These are phyloP conservation scores for Antechinus flavipes DNA, from an alignment of 2,113 vertebrate genomes.

Conservation along the genomic window DNA sequence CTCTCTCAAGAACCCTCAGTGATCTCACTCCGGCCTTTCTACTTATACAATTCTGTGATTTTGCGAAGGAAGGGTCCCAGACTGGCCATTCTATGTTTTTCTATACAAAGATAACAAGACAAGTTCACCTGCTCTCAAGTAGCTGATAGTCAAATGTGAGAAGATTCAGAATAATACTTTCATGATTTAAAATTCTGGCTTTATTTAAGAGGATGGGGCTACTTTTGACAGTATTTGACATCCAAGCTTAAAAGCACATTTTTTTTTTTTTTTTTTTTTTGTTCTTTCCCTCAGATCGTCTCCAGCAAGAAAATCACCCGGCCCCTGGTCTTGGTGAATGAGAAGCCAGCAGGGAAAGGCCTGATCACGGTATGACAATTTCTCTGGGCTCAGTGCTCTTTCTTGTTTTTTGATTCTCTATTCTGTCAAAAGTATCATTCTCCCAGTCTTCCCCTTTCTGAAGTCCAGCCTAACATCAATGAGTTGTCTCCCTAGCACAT, in stretches of 20 bases:
- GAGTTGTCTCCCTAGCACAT: conserved; percentile 61
- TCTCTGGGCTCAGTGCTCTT: neutral
- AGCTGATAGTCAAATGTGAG: neutral
- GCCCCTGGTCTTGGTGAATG: conserved; percentile 92
- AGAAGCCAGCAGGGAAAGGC: conserved; percentile 97
- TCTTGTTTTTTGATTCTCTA: neutral
- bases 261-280: neutral
- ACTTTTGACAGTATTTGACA: neutral
- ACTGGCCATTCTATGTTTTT: neutral
- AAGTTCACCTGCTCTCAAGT: neutral
- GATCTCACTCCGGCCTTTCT: neutral
- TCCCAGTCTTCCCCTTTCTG: conserved; percentile 35
- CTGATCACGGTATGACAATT: conserved; percentile 89
- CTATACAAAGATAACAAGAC: neutral
- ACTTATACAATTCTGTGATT: neutral
- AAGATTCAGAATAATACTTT: neutral
- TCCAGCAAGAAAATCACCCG: conserved; percentile 98
- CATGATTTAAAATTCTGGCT: neutral
- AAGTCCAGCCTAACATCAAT: conserved; percentile 59
- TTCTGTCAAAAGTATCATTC: conserved; percentile 4
- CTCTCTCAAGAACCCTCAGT: neutral
- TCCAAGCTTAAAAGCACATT: neutral
- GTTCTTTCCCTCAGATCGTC: conserved; percentile 89
- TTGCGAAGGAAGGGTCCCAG: neutral
- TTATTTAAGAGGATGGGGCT: neutral